Conservation (phyloP, 2,113 vertebrate species). For the Crotalus horridus region DNA sequence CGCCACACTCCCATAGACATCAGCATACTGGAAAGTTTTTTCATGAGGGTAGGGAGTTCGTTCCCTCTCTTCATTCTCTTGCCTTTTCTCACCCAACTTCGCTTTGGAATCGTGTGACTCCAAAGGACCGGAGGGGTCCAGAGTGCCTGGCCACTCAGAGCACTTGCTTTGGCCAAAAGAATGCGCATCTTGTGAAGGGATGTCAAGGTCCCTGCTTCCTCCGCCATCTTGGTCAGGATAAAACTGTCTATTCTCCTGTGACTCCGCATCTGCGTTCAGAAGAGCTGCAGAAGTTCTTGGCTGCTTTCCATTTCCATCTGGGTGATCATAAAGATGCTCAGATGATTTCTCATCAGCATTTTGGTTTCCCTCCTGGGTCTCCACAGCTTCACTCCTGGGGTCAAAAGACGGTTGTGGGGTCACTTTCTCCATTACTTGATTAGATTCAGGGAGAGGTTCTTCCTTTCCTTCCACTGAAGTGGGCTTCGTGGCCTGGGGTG, state of each 20-base stretch:
- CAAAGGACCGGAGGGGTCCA: conserved; percentile 26
- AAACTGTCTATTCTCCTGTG: neutral
- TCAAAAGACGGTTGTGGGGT: conserved; percentile 40
- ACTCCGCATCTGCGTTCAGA: neutral
- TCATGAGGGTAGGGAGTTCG: conserved; percentile 91
- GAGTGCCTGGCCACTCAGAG: conserved; percentile 43
- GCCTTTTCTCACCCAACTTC: conserved; percentile 62
- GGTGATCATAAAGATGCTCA: neutral
- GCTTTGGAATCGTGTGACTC: conserved; percentile 38
- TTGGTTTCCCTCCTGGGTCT: neutral
- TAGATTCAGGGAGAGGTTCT: conserved; percentile 26
- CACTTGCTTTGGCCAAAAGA: conserved; percentile 61
- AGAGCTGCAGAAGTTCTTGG: conserved; percentile 3
- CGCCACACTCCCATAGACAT: conserved; percentile 82
- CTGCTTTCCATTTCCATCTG: conserved; percentile 20
- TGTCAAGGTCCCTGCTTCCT: neutral
- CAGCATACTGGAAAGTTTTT: conserved; percentile 89
- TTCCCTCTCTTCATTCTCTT: conserved; percentile 83
- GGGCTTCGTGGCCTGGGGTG: neutral
- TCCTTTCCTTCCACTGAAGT: conserved; percentile 17
- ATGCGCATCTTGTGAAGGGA: conserved; percentile 38
- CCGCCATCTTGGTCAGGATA: conserved; percentile 6
- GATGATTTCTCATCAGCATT: conserved; percentile 22
- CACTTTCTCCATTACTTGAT: conserved; percentile 42
- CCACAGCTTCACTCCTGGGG: conserved; percentile 36